Evolutionary conservation across 2,888 invertebrate species (phyloP).

Genomic region (Artemia sinica): DNA sequence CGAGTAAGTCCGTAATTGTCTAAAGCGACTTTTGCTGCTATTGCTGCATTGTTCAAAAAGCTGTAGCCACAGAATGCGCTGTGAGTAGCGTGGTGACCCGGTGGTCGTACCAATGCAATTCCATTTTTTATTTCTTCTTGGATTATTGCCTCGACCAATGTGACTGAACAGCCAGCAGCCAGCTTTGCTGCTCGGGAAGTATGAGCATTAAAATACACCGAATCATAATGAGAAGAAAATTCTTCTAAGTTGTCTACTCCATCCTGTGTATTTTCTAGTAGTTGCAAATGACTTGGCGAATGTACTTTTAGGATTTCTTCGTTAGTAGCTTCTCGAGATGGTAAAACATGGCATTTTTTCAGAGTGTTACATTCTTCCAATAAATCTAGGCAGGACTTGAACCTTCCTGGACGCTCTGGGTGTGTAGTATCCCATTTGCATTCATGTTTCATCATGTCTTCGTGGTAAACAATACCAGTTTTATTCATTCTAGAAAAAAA

Average conservation of each 20-base stretch:
- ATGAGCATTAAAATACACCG: slow-evolving; percentile 21
- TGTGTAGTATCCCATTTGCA: not conserved
- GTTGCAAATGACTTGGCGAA: slow-evolving; percentile 32
- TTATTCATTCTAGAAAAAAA: not conserved
- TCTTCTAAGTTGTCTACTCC: not conserved
- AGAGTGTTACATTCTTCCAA: not conserved
- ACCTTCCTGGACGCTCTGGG: not conserved
- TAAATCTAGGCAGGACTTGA: not conserved
- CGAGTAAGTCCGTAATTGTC: slow-evolving; percentile 30
- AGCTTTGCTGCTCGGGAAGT: slow-evolving; percentile 16
- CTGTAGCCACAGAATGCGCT: slow-evolving; percentile 37
- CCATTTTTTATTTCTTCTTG: slow-evolving; percentile 27
- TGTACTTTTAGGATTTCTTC: slow-evolving; percentile 50
- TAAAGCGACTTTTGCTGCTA: slow-evolving; percentile 33
- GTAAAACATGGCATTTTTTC: not conserved
- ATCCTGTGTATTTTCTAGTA: not conserved
- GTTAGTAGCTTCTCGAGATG: slow-evolving; percentile 39
- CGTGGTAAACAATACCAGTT: not conserved
- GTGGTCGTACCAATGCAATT: slow-evolving; percentile 32
- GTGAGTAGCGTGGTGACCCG: slow-evolving; percentile 39
- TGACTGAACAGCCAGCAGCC: slow-evolving; percentile 19
- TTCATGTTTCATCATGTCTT: not conserved
- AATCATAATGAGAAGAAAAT: slow-evolving; percentile 16
- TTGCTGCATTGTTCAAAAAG: slow-evolving; percentile 40
- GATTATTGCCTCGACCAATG: slow-evolving; percentile 17